Conservation (phyloP, 2,113 vertebrate genomes). For the Amphilophus citrinellus region DNA sequence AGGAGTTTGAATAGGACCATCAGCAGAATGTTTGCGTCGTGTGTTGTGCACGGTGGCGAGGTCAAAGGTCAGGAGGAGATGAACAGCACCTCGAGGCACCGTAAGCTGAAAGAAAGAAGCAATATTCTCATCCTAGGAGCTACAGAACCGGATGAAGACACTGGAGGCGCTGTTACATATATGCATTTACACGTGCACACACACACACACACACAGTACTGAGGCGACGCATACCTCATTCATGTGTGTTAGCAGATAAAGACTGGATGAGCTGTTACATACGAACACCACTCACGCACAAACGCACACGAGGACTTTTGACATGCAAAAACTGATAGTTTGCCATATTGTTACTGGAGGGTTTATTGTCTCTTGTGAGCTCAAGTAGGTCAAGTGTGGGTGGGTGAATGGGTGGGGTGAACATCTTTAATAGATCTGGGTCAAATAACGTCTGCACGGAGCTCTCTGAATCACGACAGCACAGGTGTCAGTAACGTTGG, state of each 20-base stretch:
- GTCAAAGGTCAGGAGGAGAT: background rate
- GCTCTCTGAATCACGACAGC: background rate
- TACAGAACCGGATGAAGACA: conserved; percentile 16
- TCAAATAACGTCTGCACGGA: conserved; percentile 5
- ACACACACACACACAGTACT: background rate
- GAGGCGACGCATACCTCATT: conserved; percentile 42
- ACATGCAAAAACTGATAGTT: conserved; percentile 36
- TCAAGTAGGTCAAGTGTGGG: conserved; percentile 64
- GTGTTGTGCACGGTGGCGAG: background rate
- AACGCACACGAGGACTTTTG: conserved; percentile 16
- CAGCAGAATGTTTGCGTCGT: conserved; percentile 40
- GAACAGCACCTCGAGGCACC: background rate
- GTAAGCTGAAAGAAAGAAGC: conserved; percentile 53
- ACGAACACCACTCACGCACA: conserved; percentile 13
- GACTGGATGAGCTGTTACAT: conserved; percentile 66
- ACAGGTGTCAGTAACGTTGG: background rate
- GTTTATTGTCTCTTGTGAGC: conserved; percentile 50
- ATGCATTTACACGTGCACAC: conserved; percentile 51
- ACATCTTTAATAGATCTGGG: conserved; percentile 14
- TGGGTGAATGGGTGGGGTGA: conserved; percentile 8
- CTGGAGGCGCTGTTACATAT: conserved; percentile 73
- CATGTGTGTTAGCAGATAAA: conserved; percentile 8
- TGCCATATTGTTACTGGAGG: conserved; percentile 63
- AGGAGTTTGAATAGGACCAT: conserved; percentile 52
- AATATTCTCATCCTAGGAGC: conserved; percentile 62